These are phyloP conservation scores for Pterocles orientalis DNA, from an alignment of 2,113 vertebrate species.

Conservation along the genomic window DNA sequence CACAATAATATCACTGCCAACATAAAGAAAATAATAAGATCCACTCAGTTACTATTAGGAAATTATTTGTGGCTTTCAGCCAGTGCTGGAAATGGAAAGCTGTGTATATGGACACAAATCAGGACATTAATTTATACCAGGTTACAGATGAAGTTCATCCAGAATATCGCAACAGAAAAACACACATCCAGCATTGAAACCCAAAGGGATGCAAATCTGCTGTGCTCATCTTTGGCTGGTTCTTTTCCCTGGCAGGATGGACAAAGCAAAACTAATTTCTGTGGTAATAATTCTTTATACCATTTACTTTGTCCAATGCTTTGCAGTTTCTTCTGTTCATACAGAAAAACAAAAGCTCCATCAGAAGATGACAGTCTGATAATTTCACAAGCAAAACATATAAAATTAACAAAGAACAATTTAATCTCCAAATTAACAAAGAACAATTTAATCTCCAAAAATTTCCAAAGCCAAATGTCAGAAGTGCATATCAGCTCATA, in stretches of 20 bases:
- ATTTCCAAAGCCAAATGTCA: background rate
- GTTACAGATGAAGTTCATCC: background rate
- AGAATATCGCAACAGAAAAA: background rate
- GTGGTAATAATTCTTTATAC: background rate
- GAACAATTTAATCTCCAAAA: background rate
- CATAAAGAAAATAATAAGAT: background rate
- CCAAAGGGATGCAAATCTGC: background rate
- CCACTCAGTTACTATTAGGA: background rate
- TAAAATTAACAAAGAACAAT: background rate
- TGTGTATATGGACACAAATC: background rate
- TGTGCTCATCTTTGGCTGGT: background rate
- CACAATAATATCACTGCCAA: background rate
- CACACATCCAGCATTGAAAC: background rate
- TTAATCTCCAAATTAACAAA: background rate
- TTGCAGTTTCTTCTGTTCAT: background rate
- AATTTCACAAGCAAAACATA: background rate
- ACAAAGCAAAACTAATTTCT: background rate
- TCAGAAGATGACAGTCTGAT: background rate
- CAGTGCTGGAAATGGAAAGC: background rate
- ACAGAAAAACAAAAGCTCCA: background rate
- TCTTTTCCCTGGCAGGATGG: background rate
- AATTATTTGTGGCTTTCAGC: background rate
- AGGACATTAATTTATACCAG: background rate
- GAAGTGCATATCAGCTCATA: background rate
- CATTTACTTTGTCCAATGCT: background rate